Base-by-base conservation (phyloP, 2,797 vertebrate species). In the Notamacropus eugenii region DNA sequence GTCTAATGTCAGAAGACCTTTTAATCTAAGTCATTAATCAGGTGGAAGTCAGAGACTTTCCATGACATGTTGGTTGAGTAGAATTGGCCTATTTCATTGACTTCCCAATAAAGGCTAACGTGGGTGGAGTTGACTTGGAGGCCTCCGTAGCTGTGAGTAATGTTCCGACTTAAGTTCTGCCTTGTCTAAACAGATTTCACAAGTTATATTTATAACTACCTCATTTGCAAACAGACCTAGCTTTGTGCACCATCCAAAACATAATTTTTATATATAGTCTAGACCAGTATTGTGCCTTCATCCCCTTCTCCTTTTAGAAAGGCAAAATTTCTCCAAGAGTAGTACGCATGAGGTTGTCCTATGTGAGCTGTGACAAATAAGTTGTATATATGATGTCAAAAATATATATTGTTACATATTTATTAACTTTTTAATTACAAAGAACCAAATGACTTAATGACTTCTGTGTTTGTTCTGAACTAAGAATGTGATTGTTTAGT, bases 51-150 rank as follows among this genome's bases (percentile, higher is more conserved):
- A 90, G 31, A 90, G 50, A 46, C 62, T 92, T 91, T 92, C 82
- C 55, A 31, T 62, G 34, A 58, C 92, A 54, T 58, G 40, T 97
- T 50, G 62, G 57, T 34, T 94, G 57, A 82, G 31, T 94, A 93
- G 46, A 95, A 24, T 46, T 90, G 91, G 52, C 74, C 34, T 95
- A 46, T 34, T 96, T 97, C 82, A 40, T 87, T 28, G 93, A 0
- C 92, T 96, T 93, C n/a, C 46, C 90, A 95, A 92, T 95, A 92
- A 55, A 96, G 58, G 46, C 55, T 93, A 57, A 58, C 90, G 27
- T 74, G 93, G 55, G 92, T 96, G 90, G 93, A 55, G 55, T 94
- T 93, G 57, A 96, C 90, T 90, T 96, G 94, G 22, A 91, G 31
- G 28, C 56, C 92, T 95, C 28, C 94, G 52, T 92, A 55, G 58